Base-by-base conservation (phyloP, 2,888 invertebrate species). In the Tillus elongatus region DNA sequence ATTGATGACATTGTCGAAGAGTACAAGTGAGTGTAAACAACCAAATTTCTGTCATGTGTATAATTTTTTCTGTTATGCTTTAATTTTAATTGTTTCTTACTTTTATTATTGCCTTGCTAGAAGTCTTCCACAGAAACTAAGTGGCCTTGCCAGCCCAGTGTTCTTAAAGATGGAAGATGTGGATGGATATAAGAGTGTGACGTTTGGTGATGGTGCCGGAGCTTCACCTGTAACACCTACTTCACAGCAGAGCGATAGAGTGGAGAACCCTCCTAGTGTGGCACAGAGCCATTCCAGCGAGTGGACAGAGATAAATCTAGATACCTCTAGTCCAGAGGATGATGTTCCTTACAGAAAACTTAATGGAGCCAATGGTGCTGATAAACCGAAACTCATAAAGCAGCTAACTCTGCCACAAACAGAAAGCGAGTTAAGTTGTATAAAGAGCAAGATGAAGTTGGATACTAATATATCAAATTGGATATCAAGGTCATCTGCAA, bases 271-370 rank as follows among this genome's bases (percentile, higher is more conserved):
- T n/a, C 50, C 49, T 6, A 50, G 52, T 37, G 49, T 54, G 10
- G 41, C 51, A 9, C 51, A 55, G 36, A 62, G 61, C 37, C 61
- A 70, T 35, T 68, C 68, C 1, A 79, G 78, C 49, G 79, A 79
- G 40, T 82, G 81, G 81, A 81, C 80, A 1, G 81, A 81, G 61
- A 80, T 81, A 37, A 80, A 78, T 60, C 63, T 82, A 52, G 79
- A 79, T 43, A 76, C 75, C 56, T 79, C 79, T 12, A 75, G 75
- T 48, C 79, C 79, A 0, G 79, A 79, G 37, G 77, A 77, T 54
- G 69, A 69, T 41, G 64, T 69, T 43, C 68, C 70, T 2, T 69
- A 70, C 43, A 69, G 67, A 49, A 61, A 67, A 35, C 49, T 69
- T 33, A 56, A 54, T 8, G 24, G n/a, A 8, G 24, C 6, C 6